Conservation (phyloP, 1,140 invertebrate genomes). For the Ceratina calcarata region DNA sequence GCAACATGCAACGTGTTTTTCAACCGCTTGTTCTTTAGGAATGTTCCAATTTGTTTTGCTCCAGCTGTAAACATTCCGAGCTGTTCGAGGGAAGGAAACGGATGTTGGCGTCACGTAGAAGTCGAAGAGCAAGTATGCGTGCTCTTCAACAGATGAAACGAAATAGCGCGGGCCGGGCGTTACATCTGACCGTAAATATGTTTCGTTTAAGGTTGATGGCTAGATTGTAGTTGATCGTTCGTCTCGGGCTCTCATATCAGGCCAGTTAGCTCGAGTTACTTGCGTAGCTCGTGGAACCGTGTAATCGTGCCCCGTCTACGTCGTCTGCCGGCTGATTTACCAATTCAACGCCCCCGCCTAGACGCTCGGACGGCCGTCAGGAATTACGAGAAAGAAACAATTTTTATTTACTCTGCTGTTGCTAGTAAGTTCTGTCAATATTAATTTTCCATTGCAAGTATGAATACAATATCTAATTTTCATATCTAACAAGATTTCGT, state of each 20-base stretch:
- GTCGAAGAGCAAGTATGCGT: background rate
- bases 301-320: slow-evolving; percentile 38
- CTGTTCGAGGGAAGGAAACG: background rate
- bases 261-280: slow-evolving; percentile 56
- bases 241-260: slow-evolving; percentile 57
- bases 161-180: no score
- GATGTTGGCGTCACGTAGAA: background rate
- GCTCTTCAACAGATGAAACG: background rate
- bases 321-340: slow-evolving; percentile 39
- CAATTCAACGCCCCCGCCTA: slow-evolving; percentile 43
- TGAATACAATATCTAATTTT: no score
- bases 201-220: slow-evolving; percentile 67
- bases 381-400: slow-evolving; percentile 5
- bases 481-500: no score
- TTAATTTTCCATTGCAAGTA: no score
- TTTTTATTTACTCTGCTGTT: no score
- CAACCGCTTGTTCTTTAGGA: no score
- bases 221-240: slow-evolving; percentile 64
- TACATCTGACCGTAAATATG: slow-evolving; percentile 60
- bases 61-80: no score
- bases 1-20: no score
- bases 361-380: background rate
- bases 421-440: no score
- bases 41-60: no score
- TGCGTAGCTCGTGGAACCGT: background rate